Conservation (phyloP, 35 echinoderm and acorn worm genomes). For the Ophiothrix spiculata region DNA sequence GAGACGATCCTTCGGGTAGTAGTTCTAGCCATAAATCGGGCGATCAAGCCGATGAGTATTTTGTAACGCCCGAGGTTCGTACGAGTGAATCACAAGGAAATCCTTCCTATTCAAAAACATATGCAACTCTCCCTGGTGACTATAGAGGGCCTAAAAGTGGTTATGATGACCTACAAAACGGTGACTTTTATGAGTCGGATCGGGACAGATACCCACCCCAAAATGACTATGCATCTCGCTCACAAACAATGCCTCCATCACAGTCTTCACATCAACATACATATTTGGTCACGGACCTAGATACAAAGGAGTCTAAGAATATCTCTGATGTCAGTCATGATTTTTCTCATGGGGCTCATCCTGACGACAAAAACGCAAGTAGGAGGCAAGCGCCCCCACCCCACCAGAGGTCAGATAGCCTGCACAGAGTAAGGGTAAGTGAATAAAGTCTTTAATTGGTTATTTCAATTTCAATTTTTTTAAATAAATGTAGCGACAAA, state of each 20-base stretch:
- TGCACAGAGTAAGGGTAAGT: constrained; percentile 25
- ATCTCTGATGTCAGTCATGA: neutral
- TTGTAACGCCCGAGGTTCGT: neutral
- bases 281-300: constrained; percentile 49
- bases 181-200: neutral
- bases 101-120: neutral
- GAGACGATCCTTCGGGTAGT: neutral
- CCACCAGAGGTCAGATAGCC: constrained; percentile 1
- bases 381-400: constrained; percentile 11
- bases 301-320: constrained; percentile 35
- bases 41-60: neutral
- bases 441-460: too few relatives aligned
- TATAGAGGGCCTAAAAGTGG: neutral
- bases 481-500: too few relatives aligned
- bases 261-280: constrained; percentile 10
- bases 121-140: neutral
- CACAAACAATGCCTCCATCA: constrained; percentile 16
- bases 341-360: neutral
- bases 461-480: too few relatives aligned
- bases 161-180: neutral
- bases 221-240: neutral
- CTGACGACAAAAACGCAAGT: neutral
- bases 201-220: neutral
- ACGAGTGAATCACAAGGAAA: neutral
- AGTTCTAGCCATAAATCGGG: neutral